Evolutionary conservation across 2,113 vertebrate species (phyloP).

Genomic region (Halichoerus grypus): DNA sequence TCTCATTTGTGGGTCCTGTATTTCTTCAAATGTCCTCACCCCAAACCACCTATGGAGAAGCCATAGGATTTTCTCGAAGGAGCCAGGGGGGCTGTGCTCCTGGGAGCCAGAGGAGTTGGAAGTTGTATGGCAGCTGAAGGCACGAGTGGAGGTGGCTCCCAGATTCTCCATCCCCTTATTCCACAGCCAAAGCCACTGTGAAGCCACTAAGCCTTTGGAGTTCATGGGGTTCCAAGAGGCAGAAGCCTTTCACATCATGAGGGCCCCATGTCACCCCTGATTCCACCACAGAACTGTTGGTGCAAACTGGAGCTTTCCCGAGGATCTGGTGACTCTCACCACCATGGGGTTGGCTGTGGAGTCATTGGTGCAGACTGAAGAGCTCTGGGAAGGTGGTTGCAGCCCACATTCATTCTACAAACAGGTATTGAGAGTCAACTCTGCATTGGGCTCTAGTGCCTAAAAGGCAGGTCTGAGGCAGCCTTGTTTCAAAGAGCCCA

Average conservation of each 20-base stretch:
- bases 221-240: neutral
- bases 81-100: neutral
- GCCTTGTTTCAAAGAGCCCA: neutral
- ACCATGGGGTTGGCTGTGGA: neutral
- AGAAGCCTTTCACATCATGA: neutral
- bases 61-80: neutral
- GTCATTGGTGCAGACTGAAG: neutral
- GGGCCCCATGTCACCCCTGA: neutral
- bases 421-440: neutral
- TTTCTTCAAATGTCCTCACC: neutral
- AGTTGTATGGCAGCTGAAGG: neutral
- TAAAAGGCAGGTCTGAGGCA: neutral
- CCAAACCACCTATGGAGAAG: neutral
- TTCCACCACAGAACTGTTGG: neutral
- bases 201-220: neutral
- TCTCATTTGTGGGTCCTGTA: neutral
- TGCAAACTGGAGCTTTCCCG: neutral
- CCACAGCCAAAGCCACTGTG: neutral
- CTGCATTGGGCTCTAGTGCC: neutral
- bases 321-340: neutral
- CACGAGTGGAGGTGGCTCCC: neutral
- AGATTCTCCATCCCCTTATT: neutral
- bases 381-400: neutral
- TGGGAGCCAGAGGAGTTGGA: neutral
- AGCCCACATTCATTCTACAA: neutral